Base-by-base conservation (phyloP, 2,888 invertebrate genomes). In the Chromoteleia sp. region DNA sequence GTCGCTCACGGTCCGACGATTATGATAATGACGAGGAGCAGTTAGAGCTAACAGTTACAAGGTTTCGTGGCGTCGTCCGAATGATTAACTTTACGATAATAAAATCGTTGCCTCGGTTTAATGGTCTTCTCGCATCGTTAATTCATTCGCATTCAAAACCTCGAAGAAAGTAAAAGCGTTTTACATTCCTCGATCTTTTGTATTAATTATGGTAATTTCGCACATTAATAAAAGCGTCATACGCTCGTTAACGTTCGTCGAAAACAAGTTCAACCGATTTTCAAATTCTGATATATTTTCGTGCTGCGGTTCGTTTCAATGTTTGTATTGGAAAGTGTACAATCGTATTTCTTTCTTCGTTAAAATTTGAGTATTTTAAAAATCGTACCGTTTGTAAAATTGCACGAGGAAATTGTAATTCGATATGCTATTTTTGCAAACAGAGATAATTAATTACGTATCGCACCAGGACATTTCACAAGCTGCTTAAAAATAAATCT, bases 1-100 rank as follows among this genome's bases (percentile, higher is more conserved):
- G 79, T 74, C 68, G 77, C 76, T 80, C 77, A 83, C 70, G 80
- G 80, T 71, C 48, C 80, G 83, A 39, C 70, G 77, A 83, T 80
- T 80, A 83, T 74, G 83, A 83, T 83, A 83, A 83, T 83, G 68
- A 65, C 56, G 59, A 61, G 54, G 78, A 76, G 77, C 78, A 73
- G 70, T 70, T 58, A 75, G 67, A 78, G 30, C 33, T 67, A 78
- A 75, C 82, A 82, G 71, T 79, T 79, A 71, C 78, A 82, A 75
- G 63, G 75, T 79, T 79, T 68, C 67, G 15, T 63, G 52, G 48
- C 73, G 59, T 43, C 36, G 78, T 65, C 39, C 71, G 45, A 67
- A 41, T 59, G 50, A 78, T 78, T 71, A 71, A 73, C 48, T 50
- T 48, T 21, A 41, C 58, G 58, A 78, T 71, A 78, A 78, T 71